Base-by-base conservation (phyloP, 2,888 invertebrate species). In the Operophtera brumata region DNA sequence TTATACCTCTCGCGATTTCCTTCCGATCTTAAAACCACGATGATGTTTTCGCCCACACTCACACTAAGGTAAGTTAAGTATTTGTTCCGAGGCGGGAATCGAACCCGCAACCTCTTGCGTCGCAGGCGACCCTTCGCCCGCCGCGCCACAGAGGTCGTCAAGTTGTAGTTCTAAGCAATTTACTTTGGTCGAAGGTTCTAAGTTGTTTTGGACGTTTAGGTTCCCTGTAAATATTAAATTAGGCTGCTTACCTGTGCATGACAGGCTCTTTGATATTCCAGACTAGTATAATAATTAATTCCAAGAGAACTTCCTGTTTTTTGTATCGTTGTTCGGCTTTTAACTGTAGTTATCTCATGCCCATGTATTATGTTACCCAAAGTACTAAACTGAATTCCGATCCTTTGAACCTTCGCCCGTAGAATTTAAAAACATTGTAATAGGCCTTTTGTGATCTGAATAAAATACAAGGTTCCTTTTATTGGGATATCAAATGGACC, bases 341-440 rank as follows among this genome's bases (percentile, higher is more conserved):
- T n/a, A 3, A 9, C 30, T 30, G 2, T 34, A n/a, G 34, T 34
- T 30, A 6, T 30, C 20, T 20, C 20, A 20, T 20, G 20, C 20
- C 20, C 20, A 20, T 20, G 20, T 20, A 20, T n/a, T 8, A 5
- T 12, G 39, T 39, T 34, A 42, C 25, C 40, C 37, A 47, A 53
- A 54, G 51, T 34, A 25, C 41, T 36, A 44, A 60, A 57, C 57
- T 53, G 52, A 59, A 54, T 57, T 63, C 34, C 13, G 30, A 49
- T 25, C 54, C 47, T 37, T 54, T 46, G 30, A 48, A 57, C 48
- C 52, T 57, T 49, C 39, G 46, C 13, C 13, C 25, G 20, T 13
- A 34, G 30, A 56, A 49, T 41, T 47, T 43, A 44, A 25, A 39
- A 45, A 58, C 54, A 47, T 43, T 50, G 47, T 50, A 28, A 54